A percentile compares a stretch with the other conserved stretches of the same genome.
These are phyloP conservation scores for Sitta carolinensis DNA, from an alignment of 2,797 vertebrate species.

Conservation along the genomic window DNA sequence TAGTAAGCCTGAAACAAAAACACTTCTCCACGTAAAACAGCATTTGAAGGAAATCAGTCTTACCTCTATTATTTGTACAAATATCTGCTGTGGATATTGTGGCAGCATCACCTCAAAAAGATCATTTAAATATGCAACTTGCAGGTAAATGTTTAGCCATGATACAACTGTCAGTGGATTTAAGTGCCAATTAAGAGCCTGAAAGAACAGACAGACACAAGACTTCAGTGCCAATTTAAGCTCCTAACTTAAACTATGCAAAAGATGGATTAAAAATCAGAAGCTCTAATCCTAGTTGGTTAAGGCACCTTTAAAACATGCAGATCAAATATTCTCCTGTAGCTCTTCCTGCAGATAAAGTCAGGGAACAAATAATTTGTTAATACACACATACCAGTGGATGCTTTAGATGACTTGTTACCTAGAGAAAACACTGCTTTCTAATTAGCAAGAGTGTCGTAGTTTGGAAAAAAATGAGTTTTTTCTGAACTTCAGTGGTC, in stretches of 20 bases:
- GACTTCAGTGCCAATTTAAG: background rate
- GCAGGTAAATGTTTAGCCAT: constrained; percentile 97
- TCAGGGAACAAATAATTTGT: background rate
- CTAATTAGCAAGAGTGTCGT: background rate
- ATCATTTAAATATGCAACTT: constrained; percentile 89
- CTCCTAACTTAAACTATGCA: background rate
- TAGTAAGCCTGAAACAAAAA: background rate
- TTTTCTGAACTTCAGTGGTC: too few relatives aligned
- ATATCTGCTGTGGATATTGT: constrained; percentile 89
- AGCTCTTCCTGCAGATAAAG: background rate
- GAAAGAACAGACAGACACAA: background rate
- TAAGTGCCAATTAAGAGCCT: constrained; percentile 95
- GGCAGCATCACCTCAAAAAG: constrained; percentile 82
- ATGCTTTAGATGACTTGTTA: background rate
- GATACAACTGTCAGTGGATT: constrained; percentile 92
- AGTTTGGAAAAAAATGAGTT: too few relatives aligned
- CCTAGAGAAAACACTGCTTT: background rate
- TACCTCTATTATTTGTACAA: constrained; percentile 92
- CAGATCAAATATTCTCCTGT: background rate
- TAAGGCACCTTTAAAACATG: background rate
- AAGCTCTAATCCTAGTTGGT: background rate
- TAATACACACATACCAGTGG: background rate
- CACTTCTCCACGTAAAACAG: background rate
- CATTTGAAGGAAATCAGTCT: background rate
- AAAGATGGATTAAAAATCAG: background rate